Evolutionary conservation across 1,140 invertebrate species (phyloP), one percentile per base, ranked within the genome.

Genomic region (Cyrtorhinus lividipennis): DNA sequence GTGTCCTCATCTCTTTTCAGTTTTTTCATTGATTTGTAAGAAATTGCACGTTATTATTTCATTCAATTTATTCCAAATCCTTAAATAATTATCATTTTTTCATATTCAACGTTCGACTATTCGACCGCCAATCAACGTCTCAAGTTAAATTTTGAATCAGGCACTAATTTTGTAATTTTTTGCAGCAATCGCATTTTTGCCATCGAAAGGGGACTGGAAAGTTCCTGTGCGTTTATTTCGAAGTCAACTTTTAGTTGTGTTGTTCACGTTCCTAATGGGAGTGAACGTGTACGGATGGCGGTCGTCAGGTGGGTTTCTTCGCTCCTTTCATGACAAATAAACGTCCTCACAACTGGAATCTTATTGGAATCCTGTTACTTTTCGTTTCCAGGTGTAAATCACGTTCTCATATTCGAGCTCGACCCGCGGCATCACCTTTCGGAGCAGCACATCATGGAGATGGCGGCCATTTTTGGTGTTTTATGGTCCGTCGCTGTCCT

Each of bases 241-340:
- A 38, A 93, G 92, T 0, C 91, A 94, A 2, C 81, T 99, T 63
- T 81, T 99, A 0, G 77, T 99, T 30, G 88, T 98, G 60, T 80
- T 96, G 68, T 95, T 95, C 72, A 80, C 98, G 66, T 98, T 98
- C 72, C 76, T 98, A 1, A 92, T 98, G 71, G 95, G 95, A 20
- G 85, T 98, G 15, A 99, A 99, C 72, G 95, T 92, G 18, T 97
- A 98, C 74, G 94, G 94, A n/a, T 99, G 95, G 95, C 79, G 95
- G 67, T 92, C 90, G 2, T 95, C 94, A 0, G 48, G 48, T 53
- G 20, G 30, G 15, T 38, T 38, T 38, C 30, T 8, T 38, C 30
- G 5, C 15, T 8, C 30, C 30, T 8, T 38, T 8, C 30, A 38
- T 5, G 30, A 38, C 15, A 38, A 5, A 8, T 38, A 38, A 8